Base-by-base conservation (phyloP, 1,140 invertebrate genomes). In the Dendrolimus punctatus region DNA sequence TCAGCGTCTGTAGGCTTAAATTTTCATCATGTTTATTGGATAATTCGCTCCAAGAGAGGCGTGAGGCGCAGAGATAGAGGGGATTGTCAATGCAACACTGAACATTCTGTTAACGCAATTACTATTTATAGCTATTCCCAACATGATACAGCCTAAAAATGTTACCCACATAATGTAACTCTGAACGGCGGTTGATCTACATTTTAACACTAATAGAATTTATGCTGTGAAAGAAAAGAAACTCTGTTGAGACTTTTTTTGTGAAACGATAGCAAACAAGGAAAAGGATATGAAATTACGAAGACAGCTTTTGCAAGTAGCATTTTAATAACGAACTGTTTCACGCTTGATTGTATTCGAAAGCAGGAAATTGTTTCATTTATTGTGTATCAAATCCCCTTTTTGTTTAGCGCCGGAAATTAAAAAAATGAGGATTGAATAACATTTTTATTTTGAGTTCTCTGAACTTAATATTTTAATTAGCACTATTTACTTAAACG, bases 11-110 rank as follows among this genome's bases (percentile, higher is more conserved):
- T 77, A 71, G 77, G 77, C 78, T 82, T 82, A 83, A 85, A 83
- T 85, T 81, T 85, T 85, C 82, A 85, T 83, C 82, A 83, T 80
- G 78, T 83, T 85, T 83, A 82, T 81, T 79, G 79, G 82, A 85
- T 83, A 83, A 85, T 85, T 80, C 82, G 64, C 68, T 69, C 66
- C 68, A 51, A 69, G 62, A 63, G 64, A 68, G 62, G 78, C 79
- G 69, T 85, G 81, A 80, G 68, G 58, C 61, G 48, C 51, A 37
- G 71, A 79, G 81, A 85, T 85, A 85, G 75, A 76, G 68, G 55
- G 79, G 76, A 81, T 85, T 76, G 64, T 76, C 65, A 66, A 80
- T 85, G 81, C 79, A 80, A 85, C 81, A 76, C 62, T 83, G 81
- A 83, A 56, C 81, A 83, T 72, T 81, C 63, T 60, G 67, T 71